Evolutionary conservation across 2,888 invertebrate genomes (phyloP).

Genomic region (Apantesis nais): DNA sequence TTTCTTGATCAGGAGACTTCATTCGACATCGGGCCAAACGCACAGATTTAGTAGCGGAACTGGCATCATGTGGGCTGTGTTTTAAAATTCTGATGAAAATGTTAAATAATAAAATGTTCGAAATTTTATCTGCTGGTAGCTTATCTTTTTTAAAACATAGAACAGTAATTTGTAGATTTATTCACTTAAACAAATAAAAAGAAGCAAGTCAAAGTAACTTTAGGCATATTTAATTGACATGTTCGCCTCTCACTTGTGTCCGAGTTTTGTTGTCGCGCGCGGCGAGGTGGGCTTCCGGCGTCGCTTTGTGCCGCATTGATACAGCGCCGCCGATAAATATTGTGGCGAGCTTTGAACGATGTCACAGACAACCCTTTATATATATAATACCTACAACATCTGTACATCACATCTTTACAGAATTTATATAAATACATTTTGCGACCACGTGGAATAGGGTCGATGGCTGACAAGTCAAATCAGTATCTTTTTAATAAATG

Average conservation of each 20-base stretch:
- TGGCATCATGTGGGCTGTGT: background rate
- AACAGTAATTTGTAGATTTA: background rate
- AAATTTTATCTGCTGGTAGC: too few relatives aligned
- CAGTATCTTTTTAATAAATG: background rate
- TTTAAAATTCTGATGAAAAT: background rate
- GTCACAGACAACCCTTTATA: slow-evolving; percentile 41
- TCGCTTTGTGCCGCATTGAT: slow-evolving; percentile 80
- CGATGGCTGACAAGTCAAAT: background rate
- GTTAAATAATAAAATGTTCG: too few relatives aligned
- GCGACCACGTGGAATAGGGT: background rate
- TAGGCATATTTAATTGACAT: background rate
- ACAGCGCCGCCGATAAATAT: slow-evolving; percentile 83
- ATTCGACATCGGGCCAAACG: too few relatives aligned
- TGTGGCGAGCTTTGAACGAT: slow-evolving; percentile 77
- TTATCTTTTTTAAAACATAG: too few relatives aligned
- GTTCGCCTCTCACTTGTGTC: slow-evolving; percentile 30
- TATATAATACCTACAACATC: slow-evolving; percentile 22
- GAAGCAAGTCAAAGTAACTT: background rate
- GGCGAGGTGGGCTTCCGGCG: slow-evolving; percentile 80
- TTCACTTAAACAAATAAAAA: background rate
- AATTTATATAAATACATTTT: slow-evolving; percentile 11
- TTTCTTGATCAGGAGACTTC: background rate
- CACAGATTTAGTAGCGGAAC: too few relatives aligned
- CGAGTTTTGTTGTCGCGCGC: slow-evolving; percentile 51
- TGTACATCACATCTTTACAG: slow-evolving; percentile 24